A percentile compares a stretch with the other conserved stretches of the same genome.
These are phyloP conservation scores for Amphipoea lucens DNA, from an alignment of 2,888 invertebrate genomes.

Conservation along the genomic window DNA sequence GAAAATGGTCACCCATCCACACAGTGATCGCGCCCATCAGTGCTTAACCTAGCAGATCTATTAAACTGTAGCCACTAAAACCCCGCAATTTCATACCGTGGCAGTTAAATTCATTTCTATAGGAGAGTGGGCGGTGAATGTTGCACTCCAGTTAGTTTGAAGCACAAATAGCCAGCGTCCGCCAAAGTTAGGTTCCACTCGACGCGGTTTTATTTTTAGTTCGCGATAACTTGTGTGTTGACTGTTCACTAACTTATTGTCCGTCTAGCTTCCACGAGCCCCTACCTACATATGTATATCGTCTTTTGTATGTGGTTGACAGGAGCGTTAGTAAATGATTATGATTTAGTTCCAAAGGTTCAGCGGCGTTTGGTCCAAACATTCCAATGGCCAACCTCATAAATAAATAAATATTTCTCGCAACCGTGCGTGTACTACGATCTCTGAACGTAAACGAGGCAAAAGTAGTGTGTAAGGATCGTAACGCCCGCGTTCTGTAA, in stretches of 20 bases:
- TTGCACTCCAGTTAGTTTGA: not conserved
- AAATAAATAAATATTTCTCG: too few species aligned
- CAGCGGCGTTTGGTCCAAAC: not conserved
- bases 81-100: not conserved
- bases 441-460: too few species aligned
- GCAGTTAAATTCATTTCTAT: not conserved
- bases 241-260: not conserved
- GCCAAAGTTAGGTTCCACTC: not conserved
- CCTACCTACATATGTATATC: not conserved
- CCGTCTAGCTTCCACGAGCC: not conserved
- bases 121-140: conserved; percentile 1
- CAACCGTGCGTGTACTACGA: too few species aligned
- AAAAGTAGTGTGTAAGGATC: too few species aligned
- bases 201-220: not conserved
- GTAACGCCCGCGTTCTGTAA: too few species aligned
- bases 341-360: not conserved
- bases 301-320: not conserved
- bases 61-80: not conserved
- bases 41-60: not conserved
- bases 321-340: not conserved
- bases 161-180: not conserved
- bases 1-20: not conserved
- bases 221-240: conserved; percentile 3
- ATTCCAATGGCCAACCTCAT: not conserved
- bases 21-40: too few species aligned